These are phyloP conservation scores for Lytechinus pictus DNA, from an alignment of 35 echinoderm and acorn worm species.

Conservation along the genomic window DNA sequence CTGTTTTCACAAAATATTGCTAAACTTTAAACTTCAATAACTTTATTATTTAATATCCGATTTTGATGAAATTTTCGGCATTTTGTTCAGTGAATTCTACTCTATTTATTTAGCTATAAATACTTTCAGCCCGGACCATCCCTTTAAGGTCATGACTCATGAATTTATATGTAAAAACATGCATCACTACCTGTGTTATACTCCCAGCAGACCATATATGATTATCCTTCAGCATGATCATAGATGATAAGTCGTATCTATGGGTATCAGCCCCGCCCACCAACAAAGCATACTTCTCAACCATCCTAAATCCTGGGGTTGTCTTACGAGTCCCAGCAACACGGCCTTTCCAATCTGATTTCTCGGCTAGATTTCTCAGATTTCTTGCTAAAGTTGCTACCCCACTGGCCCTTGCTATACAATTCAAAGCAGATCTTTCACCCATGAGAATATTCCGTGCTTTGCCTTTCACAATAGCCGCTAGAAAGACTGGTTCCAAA, in stretches of 20 bases:
- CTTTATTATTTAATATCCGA: no score
- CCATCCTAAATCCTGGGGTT: conserved; percentile 92
- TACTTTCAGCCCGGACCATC: no score
- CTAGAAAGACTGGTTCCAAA: conserved; percentile 71
- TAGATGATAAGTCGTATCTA: conserved; percentile 95
- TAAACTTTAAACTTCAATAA: no score
- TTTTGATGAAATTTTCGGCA: no score
- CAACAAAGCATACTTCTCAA: conserved; percentile 92
- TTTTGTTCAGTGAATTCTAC: no score
- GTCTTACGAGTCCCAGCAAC: conserved; percentile 95
- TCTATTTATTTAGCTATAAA: no score
- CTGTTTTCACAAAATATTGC: no score
- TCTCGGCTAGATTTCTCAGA: conserved; percentile 63
- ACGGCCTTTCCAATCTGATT: conserved; percentile 76
- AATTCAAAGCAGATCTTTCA: conserved; percentile 88
- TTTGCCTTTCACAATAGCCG: conserved; percentile 78
- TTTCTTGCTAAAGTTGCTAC: conserved; percentile 74
- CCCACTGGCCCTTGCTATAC: conserved; percentile 84
- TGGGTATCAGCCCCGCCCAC: conserved; percentile 94
- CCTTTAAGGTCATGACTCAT: no score
- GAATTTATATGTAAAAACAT: neutral
- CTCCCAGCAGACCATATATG: conserved; percentile 98
- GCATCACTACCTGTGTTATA: conserved; percentile 75
- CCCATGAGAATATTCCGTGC: conserved; percentile 84
- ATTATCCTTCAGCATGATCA: conserved; percentile 99